Evolutionary conservation across 2,797 vertebrate species (phyloP), one percentile per base, ranked within the genome.

Genomic region (Peromyscus eremicus): DNA sequence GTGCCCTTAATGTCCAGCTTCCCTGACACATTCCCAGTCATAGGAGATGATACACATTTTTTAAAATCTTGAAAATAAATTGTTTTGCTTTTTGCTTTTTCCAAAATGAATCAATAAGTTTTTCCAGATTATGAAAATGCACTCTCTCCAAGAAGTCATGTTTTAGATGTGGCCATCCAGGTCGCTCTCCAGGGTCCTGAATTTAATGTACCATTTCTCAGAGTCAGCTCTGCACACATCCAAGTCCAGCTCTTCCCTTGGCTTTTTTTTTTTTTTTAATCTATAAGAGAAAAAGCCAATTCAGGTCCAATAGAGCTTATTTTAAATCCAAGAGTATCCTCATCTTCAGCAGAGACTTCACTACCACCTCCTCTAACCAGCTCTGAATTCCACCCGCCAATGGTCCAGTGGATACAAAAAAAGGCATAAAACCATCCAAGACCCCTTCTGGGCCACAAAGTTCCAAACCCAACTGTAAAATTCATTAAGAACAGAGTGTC

Each of bases 161-260:
- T 4, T 19, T 6, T 55, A 10, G 55, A 19, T 1, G 0, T 0
- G 1, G 17, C 5, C 5, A 0, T 0, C 4, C 34, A 12, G 71
- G n/a, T 19, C 32, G 5, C 70, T 94, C 1, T 80, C 79, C 46
- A 0, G 2, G 86, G 66, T 73, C 29, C 70, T 57, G 17, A 7
- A 1, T 37, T 27, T 19, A 55, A 34, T 29, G 70, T n/a, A 19
- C 0, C 19, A 0, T 70, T 29, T 37, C 89, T 60, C 2, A 8
- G 73, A 34, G 2, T 25, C 29, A 9, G 60, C 34, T 29, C 49
- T 68, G 17, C 3, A 25, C 66, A 52, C 6, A 0, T 27, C 3
- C 43, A 68, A 13, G 23, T 27, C 19, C 43, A 86, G 34, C 29
- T 70, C 68, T 85, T 27, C 66, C 57, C 79, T 73, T 49, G 52